phyloP scores from a whole-genome alignment of 2,888 invertebrate genomes.

The Erpobdella octoculata region DNA sequence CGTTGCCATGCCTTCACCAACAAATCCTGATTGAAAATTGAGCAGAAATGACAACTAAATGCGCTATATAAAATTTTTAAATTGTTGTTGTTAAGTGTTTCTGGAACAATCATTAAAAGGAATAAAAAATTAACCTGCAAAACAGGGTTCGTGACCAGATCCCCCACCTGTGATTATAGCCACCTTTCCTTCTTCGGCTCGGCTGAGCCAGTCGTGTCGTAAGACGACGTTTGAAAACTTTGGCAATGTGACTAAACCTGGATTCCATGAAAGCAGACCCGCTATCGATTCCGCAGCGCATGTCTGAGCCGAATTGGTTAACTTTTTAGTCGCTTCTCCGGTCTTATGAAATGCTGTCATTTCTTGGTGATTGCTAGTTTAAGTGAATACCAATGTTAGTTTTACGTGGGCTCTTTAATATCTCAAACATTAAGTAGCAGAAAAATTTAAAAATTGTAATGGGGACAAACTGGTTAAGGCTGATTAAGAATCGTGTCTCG shows the following conservation, averaged over 20 bases:
- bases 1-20: constrained; percentile 72
- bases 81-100: no score
- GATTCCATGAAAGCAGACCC: constrained; percentile 45
- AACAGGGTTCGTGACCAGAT: constrained; percentile 71
- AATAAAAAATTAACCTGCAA: constrained; percentile 11
- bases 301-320: constrained; percentile 30
- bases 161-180: constrained; percentile 68
- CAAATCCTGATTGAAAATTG: constrained; percentile 61
- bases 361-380: background rate
- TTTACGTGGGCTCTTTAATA: background rate
- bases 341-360: background rate
- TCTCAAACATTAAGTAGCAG: background rate
- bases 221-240: constrained; percentile 58
- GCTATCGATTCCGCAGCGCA: constrained; percentile 35
- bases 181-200: constrained; percentile 56
- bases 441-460: no score
- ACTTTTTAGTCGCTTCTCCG: constrained; percentile 33
- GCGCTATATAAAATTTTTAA: no score
- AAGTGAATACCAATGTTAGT: background rate
- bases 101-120: no score
- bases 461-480: no score
- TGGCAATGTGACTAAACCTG: constrained; percentile 55
- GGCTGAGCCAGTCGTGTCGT: constrained; percentile 52
- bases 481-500: no score
- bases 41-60: no score